phyloP scores from a whole-genome alignment of 1,140 invertebrate species.

The Drosophila azteca region DNA sequence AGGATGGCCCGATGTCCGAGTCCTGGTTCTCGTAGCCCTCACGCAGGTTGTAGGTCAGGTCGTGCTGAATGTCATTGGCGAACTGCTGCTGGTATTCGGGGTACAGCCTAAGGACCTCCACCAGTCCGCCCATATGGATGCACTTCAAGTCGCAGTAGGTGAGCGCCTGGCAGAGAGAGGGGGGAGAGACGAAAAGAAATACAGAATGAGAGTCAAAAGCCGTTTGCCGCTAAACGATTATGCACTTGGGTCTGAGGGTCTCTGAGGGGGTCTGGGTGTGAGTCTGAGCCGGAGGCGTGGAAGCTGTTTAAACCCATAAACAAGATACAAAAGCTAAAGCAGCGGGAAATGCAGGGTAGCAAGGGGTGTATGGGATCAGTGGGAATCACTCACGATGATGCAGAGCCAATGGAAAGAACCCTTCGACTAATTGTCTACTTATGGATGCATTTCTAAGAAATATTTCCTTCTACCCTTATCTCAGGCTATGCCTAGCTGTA shows the following conservation, averaged over 20 bases:
- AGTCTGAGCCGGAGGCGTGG: conserved; percentile 1
- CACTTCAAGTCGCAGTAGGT: conserved; percentile 98
- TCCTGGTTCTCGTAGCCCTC: conserved; percentile 96
- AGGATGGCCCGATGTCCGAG: conserved; percentile 91
- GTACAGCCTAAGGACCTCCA: conserved; percentile 95
- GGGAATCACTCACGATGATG: neutral
- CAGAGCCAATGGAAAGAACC: neutral
- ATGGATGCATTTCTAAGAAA: too few species aligned
- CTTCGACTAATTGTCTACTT: too few species aligned
- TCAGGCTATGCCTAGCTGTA: neutral
- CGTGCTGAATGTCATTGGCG: conserved; percentile 96
- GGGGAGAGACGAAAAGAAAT: conserved; percentile 25
- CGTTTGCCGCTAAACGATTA: conserved; percentile 66
- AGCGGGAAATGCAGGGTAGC: neutral
- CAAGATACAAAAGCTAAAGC: conserved; percentile 35
- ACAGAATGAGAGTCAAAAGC: conserved; percentile 37
- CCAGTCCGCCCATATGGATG: conserved; percentile 94
- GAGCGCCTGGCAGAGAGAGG: conserved; percentile 86
- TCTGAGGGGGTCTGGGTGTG: too few species aligned
- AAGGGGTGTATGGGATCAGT: conserved; percentile 3
- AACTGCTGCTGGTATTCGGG: conserved; percentile 97
- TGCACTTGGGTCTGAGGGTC: conserved; percentile 39
- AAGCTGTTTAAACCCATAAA: conserved; percentile 28
- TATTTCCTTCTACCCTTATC: too few species aligned
- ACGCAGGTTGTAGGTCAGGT: conserved; percentile 96